Evolutionary conservation across 2,113 vertebrate species (phyloP).

Genomic region (Macrotis lagotis): DNA sequence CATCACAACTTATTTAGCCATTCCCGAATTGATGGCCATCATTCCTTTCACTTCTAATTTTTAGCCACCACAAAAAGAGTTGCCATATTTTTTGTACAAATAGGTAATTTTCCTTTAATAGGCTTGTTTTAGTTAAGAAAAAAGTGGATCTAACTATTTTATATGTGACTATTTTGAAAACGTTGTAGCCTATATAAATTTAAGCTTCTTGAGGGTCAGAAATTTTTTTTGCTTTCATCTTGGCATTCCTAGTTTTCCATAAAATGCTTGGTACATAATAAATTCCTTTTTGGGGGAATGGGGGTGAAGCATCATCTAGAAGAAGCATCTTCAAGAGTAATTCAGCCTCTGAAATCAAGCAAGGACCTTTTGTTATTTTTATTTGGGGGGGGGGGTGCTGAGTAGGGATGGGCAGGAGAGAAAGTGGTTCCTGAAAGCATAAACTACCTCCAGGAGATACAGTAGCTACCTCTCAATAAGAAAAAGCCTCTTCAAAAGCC

Average conservation of each 20-base stretch:
- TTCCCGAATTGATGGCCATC: too few relatives aligned
- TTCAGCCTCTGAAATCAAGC: background rate
- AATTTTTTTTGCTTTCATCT: background rate
- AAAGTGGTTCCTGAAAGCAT: background rate
- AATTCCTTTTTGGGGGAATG: background rate
- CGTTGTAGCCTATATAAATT: background rate
- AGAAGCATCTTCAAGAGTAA: background rate
- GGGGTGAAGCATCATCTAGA: background rate
- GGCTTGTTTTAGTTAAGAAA: conserved; percentile 10
- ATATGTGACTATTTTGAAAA: background rate
- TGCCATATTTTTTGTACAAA: too few relatives aligned
- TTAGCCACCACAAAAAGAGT: too few relatives aligned
- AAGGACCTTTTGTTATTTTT: too few relatives aligned
- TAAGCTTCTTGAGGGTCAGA: background rate
- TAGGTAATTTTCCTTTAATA: too few relatives aligned
- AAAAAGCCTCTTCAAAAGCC: conserved; percentile 15
- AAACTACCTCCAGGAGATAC: background rate
- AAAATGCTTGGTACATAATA: background rate
- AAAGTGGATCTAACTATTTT: background rate
- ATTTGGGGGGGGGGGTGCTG: too few relatives aligned
- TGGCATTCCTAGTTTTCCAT: background rate
- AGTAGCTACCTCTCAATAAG: background rate
- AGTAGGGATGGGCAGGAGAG: too few relatives aligned
- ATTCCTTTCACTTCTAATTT: too few relatives aligned
- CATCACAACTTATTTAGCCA: too few relatives aligned